A percentile compares a stretch with the other conserved stretches of the same genome.
Conservation (phyloP, 2,113 vertebrate species). For the Rana temporaria region DNA sequence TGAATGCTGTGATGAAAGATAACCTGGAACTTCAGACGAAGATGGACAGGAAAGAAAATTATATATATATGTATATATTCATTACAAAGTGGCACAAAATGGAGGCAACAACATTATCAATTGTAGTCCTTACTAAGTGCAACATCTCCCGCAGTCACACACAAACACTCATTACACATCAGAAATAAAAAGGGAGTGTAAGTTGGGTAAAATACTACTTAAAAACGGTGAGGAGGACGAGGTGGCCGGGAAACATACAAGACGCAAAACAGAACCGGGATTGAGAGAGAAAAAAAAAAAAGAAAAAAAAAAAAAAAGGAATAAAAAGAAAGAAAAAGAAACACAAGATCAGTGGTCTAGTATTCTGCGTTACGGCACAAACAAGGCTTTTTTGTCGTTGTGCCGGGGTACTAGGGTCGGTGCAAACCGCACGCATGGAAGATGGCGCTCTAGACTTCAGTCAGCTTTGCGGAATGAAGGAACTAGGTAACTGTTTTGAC, state of each 20-base stretch:
- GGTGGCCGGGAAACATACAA: constrained; percentile 73
- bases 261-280: constrained; percentile 69
- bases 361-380: constrained; percentile 85
- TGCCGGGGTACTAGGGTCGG: constrained; percentile 87
- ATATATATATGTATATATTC: too few relatives aligned
- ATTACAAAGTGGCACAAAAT: constrained; percentile 69
- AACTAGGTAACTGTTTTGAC: constrained; percentile 86
- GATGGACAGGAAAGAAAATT: constrained; percentile 65
- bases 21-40: constrained; percentile 73
- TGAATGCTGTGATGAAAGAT: constrained; percentile 73
- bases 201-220: constrained; percentile 78
- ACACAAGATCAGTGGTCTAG: constrained; percentile 81
- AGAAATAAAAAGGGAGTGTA: constrained; percentile 77
- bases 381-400: constrained; percentile 80
- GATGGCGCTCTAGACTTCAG: constrained; percentile 89
- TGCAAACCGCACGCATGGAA: constrained; percentile 86
- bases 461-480: constrained; percentile 91
- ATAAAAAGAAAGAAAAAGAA: constrained; percentile 72
- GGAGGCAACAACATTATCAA: constrained; percentile 77
- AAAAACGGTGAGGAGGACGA: constrained; percentile 57
- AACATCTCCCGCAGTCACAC: constrained; percentile 82
- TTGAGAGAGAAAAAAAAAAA: constrained; percentile 60
- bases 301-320: constrained; percentile 69
- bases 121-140: constrained; percentile 79
- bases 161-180: constrained; percentile 77